Evolutionary conservation across 2,888 invertebrate genomes (phyloP).

Genomic region (Mimachlamys varia): DNA sequence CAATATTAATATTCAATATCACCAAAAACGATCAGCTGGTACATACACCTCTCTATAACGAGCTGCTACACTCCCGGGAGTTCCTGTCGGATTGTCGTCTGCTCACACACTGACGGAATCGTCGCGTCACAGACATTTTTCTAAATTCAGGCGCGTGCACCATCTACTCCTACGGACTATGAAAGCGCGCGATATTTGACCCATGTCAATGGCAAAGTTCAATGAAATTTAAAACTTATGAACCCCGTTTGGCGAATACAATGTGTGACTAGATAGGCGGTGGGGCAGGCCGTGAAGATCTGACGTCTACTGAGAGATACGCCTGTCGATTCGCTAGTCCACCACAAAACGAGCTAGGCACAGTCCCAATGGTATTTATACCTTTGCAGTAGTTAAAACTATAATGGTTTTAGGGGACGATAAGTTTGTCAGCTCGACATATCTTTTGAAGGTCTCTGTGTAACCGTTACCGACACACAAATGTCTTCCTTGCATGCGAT

Average conservation of each 20-base stretch:
- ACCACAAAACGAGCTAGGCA: background rate
- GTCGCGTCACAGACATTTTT: slow-evolving; percentile 25
- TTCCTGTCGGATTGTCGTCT: background rate
- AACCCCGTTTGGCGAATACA: slow-evolving; percentile 28
- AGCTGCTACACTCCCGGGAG: slow-evolving; percentile 5
- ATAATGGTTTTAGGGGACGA: background rate
- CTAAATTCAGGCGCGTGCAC: slow-evolving; percentile 22
- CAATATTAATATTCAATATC: slow-evolving; percentile 24
- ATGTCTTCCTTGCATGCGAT: background rate
- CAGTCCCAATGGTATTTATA: slow-evolving; percentile 9
- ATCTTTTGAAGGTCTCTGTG: background rate
- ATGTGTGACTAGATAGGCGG: background rate
- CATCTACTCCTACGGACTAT: background rate
- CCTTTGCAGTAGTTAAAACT: background rate
- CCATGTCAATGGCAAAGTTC: slow-evolving; percentile 49
- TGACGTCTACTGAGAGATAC: slow-evolving; percentile 28
- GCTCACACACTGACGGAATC: slow-evolving; percentile 1
- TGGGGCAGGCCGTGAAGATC: background rate
- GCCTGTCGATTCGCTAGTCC: background rate
- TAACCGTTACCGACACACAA: slow-evolving; percentile 15
- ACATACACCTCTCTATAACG: background rate
- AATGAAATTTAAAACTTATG: slow-evolving; percentile 52
- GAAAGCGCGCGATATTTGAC: slow-evolving; percentile 43
- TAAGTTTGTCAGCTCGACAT: background rate
- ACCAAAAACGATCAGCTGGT: slow-evolving; percentile 22